Evolutionary conservation across 1,140 invertebrate genomes (phyloP), one percentile per base, ranked within the genome.

Genomic region (Bombus huntii): DNA sequence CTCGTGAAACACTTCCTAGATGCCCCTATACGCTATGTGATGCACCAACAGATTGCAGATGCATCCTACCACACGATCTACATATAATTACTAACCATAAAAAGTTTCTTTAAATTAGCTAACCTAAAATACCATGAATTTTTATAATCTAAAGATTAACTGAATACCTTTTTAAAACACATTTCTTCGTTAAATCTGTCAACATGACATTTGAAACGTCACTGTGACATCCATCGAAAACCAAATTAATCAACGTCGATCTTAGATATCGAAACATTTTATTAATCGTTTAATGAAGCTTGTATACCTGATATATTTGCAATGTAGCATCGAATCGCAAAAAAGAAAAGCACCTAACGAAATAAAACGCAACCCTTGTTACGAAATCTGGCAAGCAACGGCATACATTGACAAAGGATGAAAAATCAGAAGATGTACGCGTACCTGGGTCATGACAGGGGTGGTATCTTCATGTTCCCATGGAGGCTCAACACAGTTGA

Each of bases 391-490:
- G 1, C 3, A 18, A 39, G 3, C 28, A 15, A 8, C 8, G 5
- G 9, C 28, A 10, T 12, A 42, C 31, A 28, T 15, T 9, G 18
- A 37, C 28, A 2, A 68, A 76, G 6, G 22, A 42, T 47, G 6
- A 72, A 3, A n/a, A 53, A 70, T 47, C 13, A 31, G 1, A 39
- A 42, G 18, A 66, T 34, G 9, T 57, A 34, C 37, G 74, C 91
- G 59, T 89, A 93, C 92, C 91, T 93, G 88, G 87, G 92, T 92
- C 92, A 93, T 92, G 89, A 92, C 72, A 87, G 80, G 86, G 83
- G 87, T 79, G 84, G 87, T 83, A 89, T 88, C 85, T 87, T 92
- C 92, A 92, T 93, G 89, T 89, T 93, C 85, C 78, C n/a, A 81
- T 22, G 57, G 62, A 34, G 44, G 42, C n/a, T 85, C 31, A 44